Evolutionary conservation across 1,140 invertebrate species (phyloP).

Genomic region (Leptinotarsa lineolata): DNA sequence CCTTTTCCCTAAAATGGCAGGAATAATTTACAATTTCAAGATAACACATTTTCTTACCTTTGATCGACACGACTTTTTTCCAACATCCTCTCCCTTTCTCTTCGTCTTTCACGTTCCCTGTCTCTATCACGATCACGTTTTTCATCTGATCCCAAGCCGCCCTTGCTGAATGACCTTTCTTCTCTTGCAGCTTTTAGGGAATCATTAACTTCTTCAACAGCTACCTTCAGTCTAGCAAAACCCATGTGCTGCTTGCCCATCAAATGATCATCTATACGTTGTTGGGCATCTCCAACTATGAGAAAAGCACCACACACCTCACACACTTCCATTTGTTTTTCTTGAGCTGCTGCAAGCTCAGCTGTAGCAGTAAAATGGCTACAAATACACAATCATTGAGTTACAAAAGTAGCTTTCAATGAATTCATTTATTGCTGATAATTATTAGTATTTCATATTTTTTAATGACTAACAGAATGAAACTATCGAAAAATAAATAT

Average conservation of each 20-base stretch:
- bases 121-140: conserved; percentile 69
- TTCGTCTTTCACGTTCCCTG: conserved; percentile 60
- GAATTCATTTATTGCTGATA: too few species aligned
- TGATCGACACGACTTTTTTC: conserved; percentile 34
- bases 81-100: conserved; percentile 57
- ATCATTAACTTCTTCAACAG: conserved; percentile 65
- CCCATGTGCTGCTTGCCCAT: conserved; percentile 98
- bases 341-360: conserved; percentile 81
- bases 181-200: conserved; percentile 47
- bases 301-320: conserved; percentile 97
- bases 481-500: too few species aligned
- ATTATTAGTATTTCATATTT: too few species aligned
- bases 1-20: conserved; percentile 41
- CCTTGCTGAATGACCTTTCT: conserved; percentile 37
- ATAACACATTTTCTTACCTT: neutral
- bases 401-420: neutral
- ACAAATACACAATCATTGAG: conserved; percentile 36
- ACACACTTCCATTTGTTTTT: conserved; percentile 99
- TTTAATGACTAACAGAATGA: too few species aligned
- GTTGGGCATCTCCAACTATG: conserved; percentile 97
- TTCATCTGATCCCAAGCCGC: conserved; percentile 42
- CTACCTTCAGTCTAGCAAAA: conserved; percentile 67
- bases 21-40: neutral
- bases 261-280: conserved; percentile 95
- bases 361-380: conserved; percentile 70